A percentile compares a stretch with the other conserved stretches of the same genome.
Conservation (phyloP, 2,888 invertebrate species). For the Ichneumoninae sp. region DNA sequence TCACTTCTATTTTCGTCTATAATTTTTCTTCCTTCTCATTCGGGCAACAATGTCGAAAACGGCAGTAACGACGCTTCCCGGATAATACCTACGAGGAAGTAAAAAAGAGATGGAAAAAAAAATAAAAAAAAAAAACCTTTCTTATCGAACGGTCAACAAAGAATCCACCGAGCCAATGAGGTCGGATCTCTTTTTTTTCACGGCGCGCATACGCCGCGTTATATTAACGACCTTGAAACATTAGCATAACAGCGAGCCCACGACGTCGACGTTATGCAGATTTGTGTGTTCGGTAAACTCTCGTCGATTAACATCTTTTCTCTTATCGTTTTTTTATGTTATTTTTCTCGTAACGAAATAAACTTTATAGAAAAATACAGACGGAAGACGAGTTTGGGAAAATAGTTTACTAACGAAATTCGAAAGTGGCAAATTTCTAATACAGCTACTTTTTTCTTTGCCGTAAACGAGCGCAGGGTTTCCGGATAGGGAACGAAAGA, state of each 20-base stretch:
- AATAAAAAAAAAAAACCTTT: slow-evolving; percentile 1
- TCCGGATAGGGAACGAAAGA: background rate
- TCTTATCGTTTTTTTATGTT: background rate
- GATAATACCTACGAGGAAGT: slow-evolving; percentile 12
- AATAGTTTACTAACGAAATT: background rate
- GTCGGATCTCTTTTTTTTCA: background rate
- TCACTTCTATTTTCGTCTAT: slow-evolving; percentile 32
- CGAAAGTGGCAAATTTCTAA: background rate
- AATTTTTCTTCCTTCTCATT: slow-evolving; percentile 33
- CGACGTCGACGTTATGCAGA: slow-evolving; percentile 33
- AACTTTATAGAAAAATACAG: background rate
- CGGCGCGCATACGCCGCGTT: background rate
- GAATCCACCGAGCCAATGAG: slow-evolving; percentile 27
- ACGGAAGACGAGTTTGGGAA: background rate
- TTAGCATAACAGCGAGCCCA: slow-evolving; percentile 29
- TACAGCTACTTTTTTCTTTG: background rate
- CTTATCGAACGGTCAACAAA: slow-evolving; percentile 44
- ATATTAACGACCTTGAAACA: slow-evolving; percentile 39
- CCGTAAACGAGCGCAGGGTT: background rate
- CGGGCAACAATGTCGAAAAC: slow-evolving; percentile 21
- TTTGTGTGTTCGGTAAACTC: slow-evolving; percentile 8
- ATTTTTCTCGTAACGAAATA: background rate
- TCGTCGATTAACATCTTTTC: background rate
- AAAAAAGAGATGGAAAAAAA: background rate
- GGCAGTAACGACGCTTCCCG: background rate